A percentile compares a stretch with the other conserved stretches of the same genome.
Conservation (phyloP, 2,797 vertebrate species). For the Sebastes glaucus region DNA sequence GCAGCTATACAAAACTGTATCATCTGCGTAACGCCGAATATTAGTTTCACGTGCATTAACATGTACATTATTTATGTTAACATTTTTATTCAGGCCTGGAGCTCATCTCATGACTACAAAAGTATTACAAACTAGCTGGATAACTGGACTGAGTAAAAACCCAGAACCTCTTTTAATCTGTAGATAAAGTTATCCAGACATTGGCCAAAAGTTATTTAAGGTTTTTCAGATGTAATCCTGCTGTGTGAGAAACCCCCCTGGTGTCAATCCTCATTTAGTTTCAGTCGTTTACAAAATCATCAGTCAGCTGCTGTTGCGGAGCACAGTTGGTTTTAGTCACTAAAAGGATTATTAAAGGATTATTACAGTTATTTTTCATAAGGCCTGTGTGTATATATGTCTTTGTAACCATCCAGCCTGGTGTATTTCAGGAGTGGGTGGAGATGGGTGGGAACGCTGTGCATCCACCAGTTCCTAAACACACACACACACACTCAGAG, state of each 20-base stretch:
- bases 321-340: constrained; percentile 18
- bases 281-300: neutral
- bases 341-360: constrained; percentile 41
- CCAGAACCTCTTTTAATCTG: neutral
- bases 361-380: constrained; percentile 38
- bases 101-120: neutral
- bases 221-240: neutral
- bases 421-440: constrained; percentile 78
- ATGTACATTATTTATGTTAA: neutral
- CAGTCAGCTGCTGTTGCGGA: neutral
- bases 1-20: neutral
- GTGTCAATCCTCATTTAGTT: neutral
- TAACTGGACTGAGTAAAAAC: neutral
- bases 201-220: neutral
- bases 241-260: neutral
- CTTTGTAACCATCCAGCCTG: constrained; percentile 25
- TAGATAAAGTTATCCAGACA: neutral
- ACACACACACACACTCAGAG: constrained; percentile 1
- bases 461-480: constrained; percentile 56
- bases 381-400: constrained; percentile 29
- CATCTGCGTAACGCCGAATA: neutral
- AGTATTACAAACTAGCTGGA: neutral
- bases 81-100: neutral
- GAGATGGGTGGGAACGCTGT: constrained; percentile 70
- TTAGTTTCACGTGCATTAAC: neutral